phyloP scores from a whole-genome alignment of 2,113 vertebrate genomes.

The Machaerirhynchus nigripectus region DNA sequence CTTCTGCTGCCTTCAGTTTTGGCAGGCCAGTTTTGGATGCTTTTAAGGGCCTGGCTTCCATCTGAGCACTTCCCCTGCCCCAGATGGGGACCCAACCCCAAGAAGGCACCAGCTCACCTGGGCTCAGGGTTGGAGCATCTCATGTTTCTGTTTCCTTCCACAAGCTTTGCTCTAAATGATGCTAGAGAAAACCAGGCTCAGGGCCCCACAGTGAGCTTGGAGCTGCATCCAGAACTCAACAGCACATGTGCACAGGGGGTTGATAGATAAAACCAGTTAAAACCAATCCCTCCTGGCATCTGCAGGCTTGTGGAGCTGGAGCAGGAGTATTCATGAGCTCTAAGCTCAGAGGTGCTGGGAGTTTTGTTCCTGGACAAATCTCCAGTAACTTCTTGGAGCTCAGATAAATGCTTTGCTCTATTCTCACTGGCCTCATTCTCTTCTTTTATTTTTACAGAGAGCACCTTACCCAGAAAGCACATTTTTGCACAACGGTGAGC shows the following conservation, averaged over 20 bases:
- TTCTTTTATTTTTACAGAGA: neutral
- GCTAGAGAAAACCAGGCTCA: neutral
- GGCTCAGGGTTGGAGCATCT: fast-evolving
- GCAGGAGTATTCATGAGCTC: neutral
- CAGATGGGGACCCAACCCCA: neutral
- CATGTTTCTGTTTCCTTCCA: neutral
- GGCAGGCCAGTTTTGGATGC: neutral
- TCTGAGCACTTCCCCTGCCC: neutral
- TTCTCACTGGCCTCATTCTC: neutral
- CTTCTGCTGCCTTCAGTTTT: neutral
- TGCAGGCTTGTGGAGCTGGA: neutral
- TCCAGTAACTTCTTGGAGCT: neutral
- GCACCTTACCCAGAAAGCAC: neutral
- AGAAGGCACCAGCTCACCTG: neutral
- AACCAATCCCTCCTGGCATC: neutral
- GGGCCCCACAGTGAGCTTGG: neutral
- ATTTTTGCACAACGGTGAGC: neutral
- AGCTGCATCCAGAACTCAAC: neutral
- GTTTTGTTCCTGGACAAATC: neutral
- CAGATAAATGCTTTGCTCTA: neutral
- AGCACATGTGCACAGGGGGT: fast-evolving
- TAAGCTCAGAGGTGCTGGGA: neutral
- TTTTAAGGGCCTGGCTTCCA: neutral
- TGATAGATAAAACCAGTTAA: neutral
- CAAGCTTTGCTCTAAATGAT: neutral